Evolutionary conservation across 2,888 invertebrate genomes (phyloP), one percentile per base, ranked within the genome.

Genomic region (Spisula subtruncata): DNA sequence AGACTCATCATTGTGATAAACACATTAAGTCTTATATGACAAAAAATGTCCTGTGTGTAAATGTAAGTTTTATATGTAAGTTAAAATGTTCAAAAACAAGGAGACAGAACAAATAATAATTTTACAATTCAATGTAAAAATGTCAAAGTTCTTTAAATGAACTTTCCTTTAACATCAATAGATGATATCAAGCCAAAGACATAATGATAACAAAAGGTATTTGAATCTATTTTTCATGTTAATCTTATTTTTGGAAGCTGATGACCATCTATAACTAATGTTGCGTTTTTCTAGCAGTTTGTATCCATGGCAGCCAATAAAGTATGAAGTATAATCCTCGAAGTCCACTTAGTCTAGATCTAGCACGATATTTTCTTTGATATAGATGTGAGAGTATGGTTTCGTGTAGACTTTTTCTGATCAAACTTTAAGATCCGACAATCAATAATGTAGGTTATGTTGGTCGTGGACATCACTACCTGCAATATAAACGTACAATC

Each of bases 91-190:
- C 75, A 75, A 35, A 75, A 35, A 75, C 75, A 75, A 6, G 32
- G 75, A 75, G 75, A 75, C 75, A 75, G 75, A 35, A 32, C 35
- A 32, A 32, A 75, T 32, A 32, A 75, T 18, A 32, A 35, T 75
- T 71, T 75, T 75, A 75, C 75, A 75, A 35, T 16, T 75, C 10
- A 35, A 25, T 32, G 75, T 75, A 75, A 75, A 75, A 35, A 75
- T 75, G 1, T 18, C 5, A 4, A 75, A 35, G 16, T 66, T 25
- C 25, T 66, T n/a, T n/a, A 66, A 66, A 25, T 25, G 60, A 66
- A 66, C 60, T 66, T 66, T n/a, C 25, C 0, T 66, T 25, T 25
- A 66, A 5, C 60, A 10, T 66, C 25, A n/a, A 66, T 25, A 66
- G 25, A 66, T 66, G 60, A 66, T 25, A 20, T n/a, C 8, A 66